phyloP scores from a whole-genome alignment of 2,888 invertebrate species.

The Acrobasis suavella region DNA sequence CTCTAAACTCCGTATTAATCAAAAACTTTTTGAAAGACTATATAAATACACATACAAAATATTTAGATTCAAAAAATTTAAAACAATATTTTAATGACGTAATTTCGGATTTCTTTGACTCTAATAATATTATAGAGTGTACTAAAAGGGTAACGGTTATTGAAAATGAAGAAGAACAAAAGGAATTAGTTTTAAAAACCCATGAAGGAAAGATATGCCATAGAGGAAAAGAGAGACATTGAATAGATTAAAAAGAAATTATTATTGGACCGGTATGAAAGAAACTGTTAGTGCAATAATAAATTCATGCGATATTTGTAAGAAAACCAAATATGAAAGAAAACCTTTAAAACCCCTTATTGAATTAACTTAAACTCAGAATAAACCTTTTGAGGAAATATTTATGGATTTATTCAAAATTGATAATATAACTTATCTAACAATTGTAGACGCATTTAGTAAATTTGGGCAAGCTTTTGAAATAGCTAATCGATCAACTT shows the following conservation, averaged over 20 bases:
- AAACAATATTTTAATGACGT: no score
- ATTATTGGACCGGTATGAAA: constrained; percentile 20
- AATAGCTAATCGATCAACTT: constrained; percentile 34
- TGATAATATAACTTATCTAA: constrained; percentile 30
- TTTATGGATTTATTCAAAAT: constrained; percentile 35
- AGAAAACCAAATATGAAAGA: constrained; percentile 27
- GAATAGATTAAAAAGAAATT: constrained; percentile 29
- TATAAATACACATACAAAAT: no score
- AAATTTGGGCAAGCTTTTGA: constrained; percentile 39
- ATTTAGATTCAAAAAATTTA: no score
- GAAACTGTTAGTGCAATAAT: background rate
- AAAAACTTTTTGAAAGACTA: no score
- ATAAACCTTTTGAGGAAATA: constrained; percentile 36
- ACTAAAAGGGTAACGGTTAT: no score
- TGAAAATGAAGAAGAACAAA: no score
- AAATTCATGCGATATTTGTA: constrained; percentile 36
- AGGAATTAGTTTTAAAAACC: no score
- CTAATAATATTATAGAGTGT: no score
- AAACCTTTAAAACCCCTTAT: constrained; percentile 36
- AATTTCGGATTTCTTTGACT: no score
- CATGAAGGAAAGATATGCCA: constrained; percentile 4
- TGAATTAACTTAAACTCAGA: constrained; percentile 37
- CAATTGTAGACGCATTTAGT: constrained; percentile 37
- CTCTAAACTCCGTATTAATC: no score
- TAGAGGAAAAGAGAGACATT: constrained; percentile 31